Conservation (phyloP, 2,797 vertebrate species). For the Pantherophis vulpinus region DNA sequence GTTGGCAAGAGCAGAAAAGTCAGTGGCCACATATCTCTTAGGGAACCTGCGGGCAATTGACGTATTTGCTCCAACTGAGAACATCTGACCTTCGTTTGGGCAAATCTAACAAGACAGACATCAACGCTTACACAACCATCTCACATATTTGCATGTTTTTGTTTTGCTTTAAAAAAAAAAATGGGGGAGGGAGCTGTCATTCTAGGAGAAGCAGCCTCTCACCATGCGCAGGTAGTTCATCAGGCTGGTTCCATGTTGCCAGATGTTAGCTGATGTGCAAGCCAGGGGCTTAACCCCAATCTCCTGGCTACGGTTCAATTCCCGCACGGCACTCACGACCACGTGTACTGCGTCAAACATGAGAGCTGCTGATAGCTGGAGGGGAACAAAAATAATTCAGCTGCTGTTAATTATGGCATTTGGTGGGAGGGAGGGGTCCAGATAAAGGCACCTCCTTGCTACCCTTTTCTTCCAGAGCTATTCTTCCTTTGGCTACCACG, state of each 20-base stretch:
- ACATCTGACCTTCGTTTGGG: background rate
- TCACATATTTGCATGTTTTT: background rate
- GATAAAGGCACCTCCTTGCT: no score
- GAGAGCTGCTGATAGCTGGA: slow-evolving; percentile 86
- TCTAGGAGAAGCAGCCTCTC: slow-evolving; percentile 12
- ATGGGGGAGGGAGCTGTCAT: background rate
- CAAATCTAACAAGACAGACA: background rate
- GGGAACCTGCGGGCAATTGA: background rate
- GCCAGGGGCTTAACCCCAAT: slow-evolving; percentile 89
- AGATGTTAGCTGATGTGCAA: slow-evolving; percentile 89
- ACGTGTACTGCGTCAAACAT: slow-evolving; percentile 94
- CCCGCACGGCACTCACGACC: slow-evolving; percentile 89
- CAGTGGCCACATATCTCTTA: background rate
- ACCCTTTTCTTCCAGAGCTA: background rate
- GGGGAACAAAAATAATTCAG: background rate
- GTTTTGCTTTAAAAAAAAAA: background rate
- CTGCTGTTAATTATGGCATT: background rate
- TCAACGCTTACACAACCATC: background rate
- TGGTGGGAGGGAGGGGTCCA: background rate
- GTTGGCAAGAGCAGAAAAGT: background rate
- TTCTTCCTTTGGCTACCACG: background rate
- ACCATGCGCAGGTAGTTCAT: slow-evolving; percentile 97
- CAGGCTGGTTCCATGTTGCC: slow-evolving; percentile 93
- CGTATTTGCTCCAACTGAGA: no score
- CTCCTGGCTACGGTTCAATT: slow-evolving; percentile 92